Evolutionary conservation across 2,797 vertebrate genomes (phyloP).

Genomic region (Momotus momota): DNA sequence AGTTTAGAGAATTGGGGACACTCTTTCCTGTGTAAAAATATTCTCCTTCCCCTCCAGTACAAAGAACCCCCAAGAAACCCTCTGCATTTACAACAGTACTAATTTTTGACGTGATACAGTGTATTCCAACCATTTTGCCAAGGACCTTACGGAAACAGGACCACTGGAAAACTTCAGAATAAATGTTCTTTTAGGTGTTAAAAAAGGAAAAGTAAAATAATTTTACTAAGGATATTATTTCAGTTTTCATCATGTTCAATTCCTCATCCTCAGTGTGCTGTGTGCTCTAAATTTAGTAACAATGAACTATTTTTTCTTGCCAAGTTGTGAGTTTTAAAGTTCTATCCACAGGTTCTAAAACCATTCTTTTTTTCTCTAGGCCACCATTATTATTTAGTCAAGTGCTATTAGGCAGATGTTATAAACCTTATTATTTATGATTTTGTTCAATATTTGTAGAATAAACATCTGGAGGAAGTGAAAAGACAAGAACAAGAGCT

Average conservation of each 20-base stretch:
- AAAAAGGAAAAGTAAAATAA: background rate
- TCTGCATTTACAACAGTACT: background rate
- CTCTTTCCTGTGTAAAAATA: background rate
- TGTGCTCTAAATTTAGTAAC: background rate
- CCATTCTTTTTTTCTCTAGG: background rate
- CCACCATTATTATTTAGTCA: background rate
- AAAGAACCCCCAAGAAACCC: background rate
- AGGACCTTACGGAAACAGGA: background rate
- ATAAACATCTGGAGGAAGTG: slow-evolving; percentile 77
- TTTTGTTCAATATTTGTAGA: slow-evolving; percentile 72
- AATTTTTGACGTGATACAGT: background rate
- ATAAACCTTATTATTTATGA: background rate
- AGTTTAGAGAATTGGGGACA: background rate
- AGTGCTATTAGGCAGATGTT: background rate
- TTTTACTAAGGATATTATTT: background rate
- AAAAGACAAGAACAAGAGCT: slow-evolving; percentile 84
- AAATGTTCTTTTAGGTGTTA: background rate
- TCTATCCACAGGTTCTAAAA: background rate
- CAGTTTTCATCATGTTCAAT: background rate
- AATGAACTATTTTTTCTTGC: background rate
- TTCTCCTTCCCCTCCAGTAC: background rate
- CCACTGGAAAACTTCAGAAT: background rate
- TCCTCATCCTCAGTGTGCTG: background rate
- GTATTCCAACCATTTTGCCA: background rate
- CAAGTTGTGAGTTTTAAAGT: background rate